Evolutionary conservation across 2,888 invertebrate genomes (phyloP).

Genomic region (Mythimna pallens): DNA sequence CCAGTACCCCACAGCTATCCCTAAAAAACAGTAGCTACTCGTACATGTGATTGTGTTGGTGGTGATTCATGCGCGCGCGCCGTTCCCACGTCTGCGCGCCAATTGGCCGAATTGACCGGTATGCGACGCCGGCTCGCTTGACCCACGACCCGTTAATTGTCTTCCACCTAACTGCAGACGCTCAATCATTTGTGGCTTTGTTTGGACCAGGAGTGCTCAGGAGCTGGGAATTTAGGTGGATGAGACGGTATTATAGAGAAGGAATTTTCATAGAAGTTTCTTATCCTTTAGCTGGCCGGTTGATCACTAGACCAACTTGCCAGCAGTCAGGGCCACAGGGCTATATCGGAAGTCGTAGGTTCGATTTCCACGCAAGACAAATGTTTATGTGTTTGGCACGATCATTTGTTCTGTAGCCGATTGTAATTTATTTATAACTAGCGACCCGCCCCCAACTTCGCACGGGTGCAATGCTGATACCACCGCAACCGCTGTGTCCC

Average conservation of each 20-base stretch:
- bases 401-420: no score
- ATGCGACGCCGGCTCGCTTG: conserved; percentile 80
- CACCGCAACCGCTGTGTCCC: no score
- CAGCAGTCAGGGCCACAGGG: no score
- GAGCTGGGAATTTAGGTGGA: conserved; percentile 9
- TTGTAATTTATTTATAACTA: no score
- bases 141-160: conserved; percentile 83
- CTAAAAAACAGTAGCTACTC: conserved; percentile 44
- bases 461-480: no score
- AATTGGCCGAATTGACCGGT: conserved; percentile 87
- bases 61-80: conserved; percentile 74
- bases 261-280: no score
- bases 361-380: no score
- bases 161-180: conserved; percentile 76
- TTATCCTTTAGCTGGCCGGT: no score
- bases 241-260: neutral
- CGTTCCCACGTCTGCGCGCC: conserved; percentile 84
- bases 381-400: no score
- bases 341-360: no score
- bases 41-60: conserved; percentile 21
- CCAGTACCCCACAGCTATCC: conserved; percentile 18
- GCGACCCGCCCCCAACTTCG: no score
- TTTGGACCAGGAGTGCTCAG: conserved; percentile 9
- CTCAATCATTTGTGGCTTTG: conserved; percentile 59
- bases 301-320: no score